phyloP scores from a whole-genome alignment of 2,113 vertebrate species.

The Cyphomyrus plagiostoma region DNA sequence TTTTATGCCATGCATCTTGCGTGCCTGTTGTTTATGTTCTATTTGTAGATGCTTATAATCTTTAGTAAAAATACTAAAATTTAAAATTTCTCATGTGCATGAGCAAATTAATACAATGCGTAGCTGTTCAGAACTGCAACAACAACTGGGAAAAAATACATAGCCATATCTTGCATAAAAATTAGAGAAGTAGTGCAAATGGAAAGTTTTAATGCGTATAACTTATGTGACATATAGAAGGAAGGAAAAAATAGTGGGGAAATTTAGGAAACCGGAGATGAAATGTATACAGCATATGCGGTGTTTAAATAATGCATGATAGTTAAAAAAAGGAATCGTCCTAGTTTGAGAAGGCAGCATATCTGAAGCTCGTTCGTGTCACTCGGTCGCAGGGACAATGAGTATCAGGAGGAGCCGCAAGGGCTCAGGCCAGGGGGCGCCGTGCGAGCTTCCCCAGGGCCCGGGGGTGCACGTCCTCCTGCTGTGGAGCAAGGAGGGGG shows the following conservation, averaged over 20 bases:
- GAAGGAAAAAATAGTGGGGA: background rate
- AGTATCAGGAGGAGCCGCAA: slow-evolving; percentile 33
- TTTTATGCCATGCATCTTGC: background rate
- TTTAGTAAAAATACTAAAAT: background rate
- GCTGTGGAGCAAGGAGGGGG: slow-evolving; percentile 66
- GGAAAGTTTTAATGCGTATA: background rate
- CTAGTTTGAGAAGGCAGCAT: background rate
- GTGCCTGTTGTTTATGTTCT: background rate
- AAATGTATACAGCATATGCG: background rate
- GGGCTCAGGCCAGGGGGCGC: background rate
- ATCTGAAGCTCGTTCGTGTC: background rate
- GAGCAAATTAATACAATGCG: background rate
- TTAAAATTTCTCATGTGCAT: background rate
- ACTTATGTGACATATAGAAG: background rate
- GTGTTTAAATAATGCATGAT: background rate
- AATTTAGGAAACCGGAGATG: background rate
- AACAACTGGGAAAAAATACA: too few relatives aligned
- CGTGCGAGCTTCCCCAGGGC: slow-evolving; percentile 33
- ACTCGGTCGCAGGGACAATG: slow-evolving; percentile 34
- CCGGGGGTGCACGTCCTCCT: slow-evolving; percentile 65
- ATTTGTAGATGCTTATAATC: background rate
- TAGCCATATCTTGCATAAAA: background rate
- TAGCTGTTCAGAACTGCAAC: background rate
- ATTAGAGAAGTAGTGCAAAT: background rate
- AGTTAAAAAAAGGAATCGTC: background rate